Evolutionary conservation across 2,797 vertebrate genomes (phyloP).

Genomic region (Fistularia commersonii): DNA sequence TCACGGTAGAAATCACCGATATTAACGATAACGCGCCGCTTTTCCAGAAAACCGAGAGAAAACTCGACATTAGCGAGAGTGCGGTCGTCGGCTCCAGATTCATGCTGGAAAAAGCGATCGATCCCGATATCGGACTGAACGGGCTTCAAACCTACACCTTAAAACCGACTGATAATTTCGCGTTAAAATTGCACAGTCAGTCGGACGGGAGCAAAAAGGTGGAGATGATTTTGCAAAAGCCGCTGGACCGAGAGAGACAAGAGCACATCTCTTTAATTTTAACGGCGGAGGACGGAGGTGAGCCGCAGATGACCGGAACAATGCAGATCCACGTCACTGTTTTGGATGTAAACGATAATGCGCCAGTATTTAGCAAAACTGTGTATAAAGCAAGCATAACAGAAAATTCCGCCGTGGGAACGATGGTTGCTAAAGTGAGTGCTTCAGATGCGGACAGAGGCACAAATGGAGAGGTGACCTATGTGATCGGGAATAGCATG

Average conservation of each 20-base stretch:
- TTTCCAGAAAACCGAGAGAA: too few relatives aligned
- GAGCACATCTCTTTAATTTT: constrained; percentile 43
- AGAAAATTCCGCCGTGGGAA: constrained; percentile 51
- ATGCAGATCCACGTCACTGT: constrained; percentile 62
- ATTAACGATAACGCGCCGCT: constrained; percentile 66
- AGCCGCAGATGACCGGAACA: constrained; percentile 57
- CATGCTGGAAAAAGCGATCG: too few relatives aligned
- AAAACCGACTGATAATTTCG: constrained; percentile 60
- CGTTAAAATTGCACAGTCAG: constrained; percentile 53
- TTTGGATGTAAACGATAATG: constrained; percentile 66
- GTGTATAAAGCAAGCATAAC: constrained; percentile 56
- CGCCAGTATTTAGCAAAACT: constrained; percentile 59
- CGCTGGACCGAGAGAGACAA: constrained; percentile 62
- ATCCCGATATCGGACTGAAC: constrained; percentile 62
- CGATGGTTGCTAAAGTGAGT: too few relatives aligned
- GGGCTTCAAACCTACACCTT: constrained; percentile 61
- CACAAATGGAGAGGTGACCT: constrained; percentile 43
- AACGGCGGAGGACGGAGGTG: constrained; percentile 63
- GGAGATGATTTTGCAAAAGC: constrained; percentile 67
- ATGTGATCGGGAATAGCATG: constrained; percentile 38
- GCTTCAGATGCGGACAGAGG: constrained; percentile 64
- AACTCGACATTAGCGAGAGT: constrained; percentile 66
- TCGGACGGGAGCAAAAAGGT: constrained; percentile 54
- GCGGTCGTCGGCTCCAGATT: constrained; percentile 53
- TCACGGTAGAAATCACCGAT: constrained; percentile 69